Base-by-base conservation (phyloP, 2,113 vertebrate species). In the Anser brachyrhynchus region DNA sequence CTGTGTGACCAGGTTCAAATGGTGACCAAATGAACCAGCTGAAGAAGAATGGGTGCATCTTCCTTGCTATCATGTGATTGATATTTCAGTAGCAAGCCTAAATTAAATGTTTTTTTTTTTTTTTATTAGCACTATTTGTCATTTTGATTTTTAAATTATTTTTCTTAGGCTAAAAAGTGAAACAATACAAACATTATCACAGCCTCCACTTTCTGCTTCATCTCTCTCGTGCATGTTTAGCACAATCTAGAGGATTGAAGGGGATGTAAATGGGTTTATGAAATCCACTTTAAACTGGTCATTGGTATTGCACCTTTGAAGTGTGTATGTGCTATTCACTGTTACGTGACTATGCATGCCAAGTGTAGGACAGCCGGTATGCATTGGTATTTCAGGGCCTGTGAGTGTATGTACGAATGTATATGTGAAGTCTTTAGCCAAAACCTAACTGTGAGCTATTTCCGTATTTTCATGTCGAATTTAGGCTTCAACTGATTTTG, bases 1-100 rank as follows among this genome's bases (percentile, higher is more conserved):
- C 18, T 0, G 0, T 74, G 35, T 58, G 31, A 37, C 64, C 46
- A 29, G 11, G 4, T 78, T 35, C 4, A 25, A 78, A 65, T 52
- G 25, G 26, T 54, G 73, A 61, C 10, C 33, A 85, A 57, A 52
- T 54, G 39, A 7, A 64, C 7, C 9, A 19, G 12, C n/a, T 81
- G 43, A 75, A 79, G 83, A 72, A 41, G 23, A 4, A 18, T 2
- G 6, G 21, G 6, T 11, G n/a, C 6, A 6, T 54, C 35, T 67
- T 87, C 39, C 41, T 26, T 9, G 1, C 59, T 3, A 1, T 74
- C 39, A n/a, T 14, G 10, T 64, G 15, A 58, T 33, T 81, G 43
- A 46, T 69, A 75, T 3, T 46, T 72, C 44, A 58, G 8, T 10
- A 77, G 44, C 4, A 83, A 54, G 69, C 10, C 18, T 44, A 61